Evolutionary conservation across 2,888 invertebrate genomes (phyloP).

Genomic region (Pogonocherus hispidulus): DNA sequence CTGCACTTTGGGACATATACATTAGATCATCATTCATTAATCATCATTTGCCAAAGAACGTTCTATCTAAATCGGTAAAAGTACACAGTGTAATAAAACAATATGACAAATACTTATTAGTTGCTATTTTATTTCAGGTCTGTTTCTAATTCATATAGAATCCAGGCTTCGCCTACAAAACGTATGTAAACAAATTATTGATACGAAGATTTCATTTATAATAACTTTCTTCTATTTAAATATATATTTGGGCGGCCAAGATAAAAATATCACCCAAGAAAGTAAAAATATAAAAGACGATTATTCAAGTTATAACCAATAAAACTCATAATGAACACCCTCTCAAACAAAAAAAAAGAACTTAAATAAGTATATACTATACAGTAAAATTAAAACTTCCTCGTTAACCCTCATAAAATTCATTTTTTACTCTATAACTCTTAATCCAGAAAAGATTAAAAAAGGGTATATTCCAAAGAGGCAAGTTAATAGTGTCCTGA

Average conservation of each 20-base stretch:
- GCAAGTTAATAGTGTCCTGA: slow-evolving; percentile 6
- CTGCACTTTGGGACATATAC: too few relatives aligned
- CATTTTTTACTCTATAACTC: slow-evolving; percentile 2
- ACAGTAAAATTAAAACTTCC: background rate
- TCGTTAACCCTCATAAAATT: slow-evolving; percentile 8
- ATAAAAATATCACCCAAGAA: background rate
- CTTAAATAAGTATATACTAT: background rate
- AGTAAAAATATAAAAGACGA: background rate
- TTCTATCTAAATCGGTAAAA: too few relatives aligned
- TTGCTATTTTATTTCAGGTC: too few relatives aligned
- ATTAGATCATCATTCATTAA: too few relatives aligned
- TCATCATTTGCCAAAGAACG: too few relatives aligned
- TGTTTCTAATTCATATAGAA: too few relatives aligned
- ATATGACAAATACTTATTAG: too few relatives aligned
- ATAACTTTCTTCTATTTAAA: too few relatives aligned
- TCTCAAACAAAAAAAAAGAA: background rate
- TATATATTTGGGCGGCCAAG: background rate
- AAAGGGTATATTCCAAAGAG: slow-evolving; percentile 1
- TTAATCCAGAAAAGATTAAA: background rate
- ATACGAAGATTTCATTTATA: too few relatives aligned
- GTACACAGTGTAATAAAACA: too few relatives aligned
- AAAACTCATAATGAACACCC: background rate
- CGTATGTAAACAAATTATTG: too few relatives aligned
- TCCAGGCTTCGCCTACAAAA: too few relatives aligned
- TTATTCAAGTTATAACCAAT: background rate